Evolutionary conservation across 2,113 vertebrate species (phyloP).

Genomic region (Pterocles orientalis): DNA sequence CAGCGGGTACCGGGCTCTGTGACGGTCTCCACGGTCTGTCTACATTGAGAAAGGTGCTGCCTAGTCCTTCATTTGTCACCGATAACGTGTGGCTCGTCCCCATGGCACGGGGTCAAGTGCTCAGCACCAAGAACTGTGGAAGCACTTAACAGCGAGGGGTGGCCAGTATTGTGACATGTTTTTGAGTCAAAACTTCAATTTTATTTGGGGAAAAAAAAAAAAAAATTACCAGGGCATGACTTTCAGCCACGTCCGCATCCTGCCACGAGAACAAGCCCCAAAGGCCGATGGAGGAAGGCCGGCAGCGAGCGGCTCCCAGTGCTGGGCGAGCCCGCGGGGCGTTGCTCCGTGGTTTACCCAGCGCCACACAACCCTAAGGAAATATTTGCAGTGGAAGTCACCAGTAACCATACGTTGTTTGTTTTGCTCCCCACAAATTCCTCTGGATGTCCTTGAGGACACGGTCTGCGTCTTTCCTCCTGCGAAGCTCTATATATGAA

Average conservation of each 20-base stretch:
- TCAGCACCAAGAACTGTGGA: background rate
- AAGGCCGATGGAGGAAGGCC: background rate
- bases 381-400: slow-evolving; percentile 65
- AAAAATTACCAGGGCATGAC: background rate
- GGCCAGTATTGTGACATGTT: background rate
- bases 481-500: slow-evolving; percentile 35
- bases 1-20: rapidly evolving
- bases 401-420: slow-evolving; percentile 42
- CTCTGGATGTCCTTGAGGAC: background rate
- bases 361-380: slow-evolving; percentile 26
- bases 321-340: too few relatives aligned
- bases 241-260: rapidly evolving
- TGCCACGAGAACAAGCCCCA: background rate
- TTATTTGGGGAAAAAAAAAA: background rate
- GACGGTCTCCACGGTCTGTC: background rate
- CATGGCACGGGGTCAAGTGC: background rate
- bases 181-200: background rate
- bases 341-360: slow-evolving; percentile 50
- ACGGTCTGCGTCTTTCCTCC: background rate
- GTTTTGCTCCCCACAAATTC: slow-evolving; percentile 24
- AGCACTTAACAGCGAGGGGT: background rate
- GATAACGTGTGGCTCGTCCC: rapidly evolving
- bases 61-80: background rate
- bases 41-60: background rate
- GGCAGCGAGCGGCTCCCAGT: background rate